Evolutionary conservation across 1,140 invertebrate genomes (phyloP).

Genomic region (Monochamus saltuarius): DNA sequence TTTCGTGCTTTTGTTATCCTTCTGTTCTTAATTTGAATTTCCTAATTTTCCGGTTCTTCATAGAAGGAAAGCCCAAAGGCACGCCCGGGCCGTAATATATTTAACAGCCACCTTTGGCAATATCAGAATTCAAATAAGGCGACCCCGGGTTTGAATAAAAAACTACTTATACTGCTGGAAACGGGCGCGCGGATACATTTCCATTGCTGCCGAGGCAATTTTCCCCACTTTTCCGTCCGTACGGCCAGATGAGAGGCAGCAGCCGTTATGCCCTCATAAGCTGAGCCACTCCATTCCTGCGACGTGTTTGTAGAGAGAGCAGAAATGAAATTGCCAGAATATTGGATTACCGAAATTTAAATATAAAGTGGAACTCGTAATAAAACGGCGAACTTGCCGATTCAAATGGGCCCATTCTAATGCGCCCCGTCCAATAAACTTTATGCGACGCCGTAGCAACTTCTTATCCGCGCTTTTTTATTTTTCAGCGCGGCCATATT

Average conservation of each 20-base stretch:
- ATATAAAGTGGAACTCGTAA: slow-evolving; percentile 45
- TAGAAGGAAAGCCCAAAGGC: no score
- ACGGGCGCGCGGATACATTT: slow-evolving; percentile 17
- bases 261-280: slow-evolving; percentile 14
- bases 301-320: slow-evolving; percentile 24
- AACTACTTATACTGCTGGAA: slow-evolving; percentile 18
- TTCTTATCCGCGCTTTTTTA: slow-evolving; percentile 33
- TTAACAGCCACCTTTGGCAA: slow-evolving; percentile 8
- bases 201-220: slow-evolving; percentile 14
- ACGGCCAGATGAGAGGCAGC: background rate
- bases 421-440: slow-evolving; percentile 36
- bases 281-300: slow-evolving; percentile 15
- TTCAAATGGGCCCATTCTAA: slow-evolving; percentile 32
- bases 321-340: slow-evolving; percentile 44
- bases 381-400: slow-evolving; percentile 36
- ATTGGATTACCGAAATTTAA: slow-evolving; percentile 44
- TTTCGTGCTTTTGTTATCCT: no score
- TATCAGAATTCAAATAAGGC: slow-evolving; percentile 19
- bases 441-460: slow-evolving; percentile 32
- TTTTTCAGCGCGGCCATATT: slow-evolving; percentile 7
- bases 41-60: no score
- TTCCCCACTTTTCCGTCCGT: slow-evolving; percentile 1
- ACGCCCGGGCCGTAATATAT: no score
- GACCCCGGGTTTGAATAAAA: slow-evolving; percentile 19
- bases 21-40: no score